Base-by-base conservation (phyloP, 2,113 vertebrate genomes). In the Anas platyrhynchos region DNA sequence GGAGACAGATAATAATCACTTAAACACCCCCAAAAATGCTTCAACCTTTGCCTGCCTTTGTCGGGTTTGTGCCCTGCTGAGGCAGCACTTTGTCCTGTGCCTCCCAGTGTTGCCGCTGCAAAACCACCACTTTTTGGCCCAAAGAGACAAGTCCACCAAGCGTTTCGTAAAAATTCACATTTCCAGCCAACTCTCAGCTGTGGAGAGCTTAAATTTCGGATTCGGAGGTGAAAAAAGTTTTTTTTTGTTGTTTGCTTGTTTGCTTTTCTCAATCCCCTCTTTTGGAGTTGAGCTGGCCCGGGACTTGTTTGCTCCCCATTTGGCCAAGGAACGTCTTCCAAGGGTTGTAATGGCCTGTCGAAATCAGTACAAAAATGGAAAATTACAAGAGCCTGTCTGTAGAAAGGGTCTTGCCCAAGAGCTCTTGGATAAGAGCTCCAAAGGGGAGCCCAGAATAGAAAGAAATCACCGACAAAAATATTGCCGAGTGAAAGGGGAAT, bases 331-430 rank as follows among this genome's bases (percentile, higher is more conserved):
- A 38, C 1, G 0, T 31, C 48, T 43, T 82, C 93, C 82, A 94
- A 23, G n/a, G 14, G 58, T 77, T 93, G 74, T 54, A 76, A 65
- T 6, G 18, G 66, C 85, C 56, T 97, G 91, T 94, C 74, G 96
- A 91, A 98, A 97, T 91, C 25, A 7, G 44, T 81, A 58, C 92
- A 61, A 89, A 96, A 95, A 92, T 50, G 56, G 81, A 77, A 83
- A 83, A 94, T 97, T 97, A 82, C 96, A 84, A 95, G 94, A 97
- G 66, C 46, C 22, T 84, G 58, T 86, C 88, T 87, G 86, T 71
- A 88, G 69, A 72, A 52, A 91, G 85, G 63, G 36, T 71, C 66
- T 89, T 95, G 38, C 90, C 75, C 89, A 93, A 74, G 8, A 31
- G 11, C 27, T 84, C 55, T 86, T 65, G 67, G 68, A 76, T 56